Evolutionary conservation across 2,797 vertebrate genomes (phyloP).

Genomic region (Neosilurus mollespiculum): DNA sequence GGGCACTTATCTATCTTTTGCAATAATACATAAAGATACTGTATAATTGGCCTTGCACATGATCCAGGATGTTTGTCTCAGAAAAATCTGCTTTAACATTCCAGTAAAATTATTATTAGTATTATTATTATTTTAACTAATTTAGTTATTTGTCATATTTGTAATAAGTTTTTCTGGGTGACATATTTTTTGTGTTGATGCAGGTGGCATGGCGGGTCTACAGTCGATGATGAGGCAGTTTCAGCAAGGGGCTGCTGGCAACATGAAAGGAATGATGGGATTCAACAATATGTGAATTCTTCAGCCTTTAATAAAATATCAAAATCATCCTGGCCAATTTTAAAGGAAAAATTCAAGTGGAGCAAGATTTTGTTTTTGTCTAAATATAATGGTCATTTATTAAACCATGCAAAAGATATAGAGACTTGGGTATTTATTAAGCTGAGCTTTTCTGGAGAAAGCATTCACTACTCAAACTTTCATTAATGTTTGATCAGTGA

Average conservation of each 20-base stretch:
- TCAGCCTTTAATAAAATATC: slow-evolving; percentile 68
- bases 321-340: slow-evolving; percentile 40
- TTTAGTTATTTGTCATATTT: background rate
- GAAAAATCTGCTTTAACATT: background rate
- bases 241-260: slow-evolving; percentile 96
- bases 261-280: slow-evolving; percentile 99
- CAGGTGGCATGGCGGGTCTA: slow-evolving; percentile 96
- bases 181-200: slow-evolving; percentile 34
- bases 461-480: slow-evolving; percentile 31
- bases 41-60: background rate
- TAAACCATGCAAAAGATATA: slow-evolving; percentile 58
- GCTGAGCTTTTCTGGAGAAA: slow-evolving; percentile 33
- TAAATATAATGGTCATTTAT: slow-evolving; percentile 53
- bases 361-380: slow-evolving; percentile 37
- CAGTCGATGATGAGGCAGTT: slow-evolving; percentile 99
- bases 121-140: background rate
- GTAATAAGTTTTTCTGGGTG: background rate
- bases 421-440: slow-evolving; percentile 53
- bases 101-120: no score
- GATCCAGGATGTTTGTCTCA: background rate
- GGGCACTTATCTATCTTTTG: background rate
- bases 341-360: slow-evolving; percentile 40
- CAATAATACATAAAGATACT: background rate
- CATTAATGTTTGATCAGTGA: slow-evolving; percentile 23
- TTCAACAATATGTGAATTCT: slow-evolving; percentile 97